Conservation (phyloP, 2,797 vertebrate species). For the Pteropus rufus region DNA sequence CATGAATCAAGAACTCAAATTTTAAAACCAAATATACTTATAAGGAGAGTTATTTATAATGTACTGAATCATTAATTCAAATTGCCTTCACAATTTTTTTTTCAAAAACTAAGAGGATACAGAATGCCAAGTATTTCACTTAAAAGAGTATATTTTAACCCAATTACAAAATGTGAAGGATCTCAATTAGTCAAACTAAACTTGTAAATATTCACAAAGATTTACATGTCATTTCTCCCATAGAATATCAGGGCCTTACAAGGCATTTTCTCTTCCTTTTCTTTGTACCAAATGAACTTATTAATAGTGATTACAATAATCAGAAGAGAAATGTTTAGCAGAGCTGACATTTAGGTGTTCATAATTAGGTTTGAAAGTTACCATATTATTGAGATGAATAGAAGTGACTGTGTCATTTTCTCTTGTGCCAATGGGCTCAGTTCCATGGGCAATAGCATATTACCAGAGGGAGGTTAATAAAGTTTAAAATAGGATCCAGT, state of each 20-base stretch:
- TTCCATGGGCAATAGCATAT: not conserved
- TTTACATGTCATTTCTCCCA: not conserved
- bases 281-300: conserved; percentile 40
- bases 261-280: conserved; percentile 12
- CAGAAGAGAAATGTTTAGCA: conserved; percentile 33
- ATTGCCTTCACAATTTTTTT: not conserved
- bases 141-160: conserved; percentile 4
- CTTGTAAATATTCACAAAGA: conserved; percentile 21
- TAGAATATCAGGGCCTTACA: not conserved
- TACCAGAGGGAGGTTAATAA: not conserved
- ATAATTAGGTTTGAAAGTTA: conserved; percentile 31
- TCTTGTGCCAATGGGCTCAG: not conserved
- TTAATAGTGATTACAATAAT: conserved; percentile 20
- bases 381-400: conserved; percentile 20
- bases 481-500: not conserved
- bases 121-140: not conserved
- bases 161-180: conserved; percentile 24
- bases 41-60: not conserved
- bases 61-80: conserved; percentile 38
- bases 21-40: conserved; percentile 47
- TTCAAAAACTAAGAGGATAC: not conserved
- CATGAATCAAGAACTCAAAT: conserved; percentile 18
- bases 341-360: conserved; percentile 47
- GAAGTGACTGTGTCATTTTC: not conserved
- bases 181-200: conserved; percentile 34